Conservation (phyloP, 2,888 invertebrate genomes). For the Morpho deidamia region DNA sequence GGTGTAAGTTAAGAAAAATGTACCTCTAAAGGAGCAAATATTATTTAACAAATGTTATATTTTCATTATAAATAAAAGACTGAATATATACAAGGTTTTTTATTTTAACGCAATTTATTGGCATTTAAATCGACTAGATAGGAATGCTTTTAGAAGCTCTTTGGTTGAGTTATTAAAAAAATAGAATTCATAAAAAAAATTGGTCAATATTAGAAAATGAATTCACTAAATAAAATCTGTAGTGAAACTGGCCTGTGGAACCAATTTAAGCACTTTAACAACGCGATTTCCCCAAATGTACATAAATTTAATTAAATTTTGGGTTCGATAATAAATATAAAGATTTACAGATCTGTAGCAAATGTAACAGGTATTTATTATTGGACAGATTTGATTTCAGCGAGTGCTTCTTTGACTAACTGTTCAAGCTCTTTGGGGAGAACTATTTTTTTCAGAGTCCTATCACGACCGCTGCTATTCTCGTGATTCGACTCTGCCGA, state of each 20-base stretch:
- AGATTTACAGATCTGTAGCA: no score
- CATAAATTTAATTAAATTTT: no score
- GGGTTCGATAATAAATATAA: no score
- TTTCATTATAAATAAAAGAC: constrained; percentile 31
- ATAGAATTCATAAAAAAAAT: not conserved
- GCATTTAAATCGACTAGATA: constrained; percentile 14
- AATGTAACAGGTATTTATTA: constrained; percentile 5
- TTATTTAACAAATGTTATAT: constrained; percentile 23
- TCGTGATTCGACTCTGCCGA: constrained; percentile 31
- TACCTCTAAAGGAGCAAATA: not conserved
- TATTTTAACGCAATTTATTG: constrained; percentile 11
- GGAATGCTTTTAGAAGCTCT: constrained; percentile 9
- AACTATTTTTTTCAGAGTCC: constrained; percentile 59
- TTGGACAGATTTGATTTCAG: constrained; percentile 83
- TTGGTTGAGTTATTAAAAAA: constrained; percentile 7
- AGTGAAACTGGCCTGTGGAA: no score
- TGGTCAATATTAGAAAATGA: no score
- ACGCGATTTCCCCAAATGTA: no score
- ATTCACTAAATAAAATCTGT: no score
- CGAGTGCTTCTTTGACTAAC: constrained; percentile 80
- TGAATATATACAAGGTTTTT: constrained; percentile 21
- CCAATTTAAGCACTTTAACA: no score
- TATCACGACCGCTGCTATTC: constrained; percentile 32
- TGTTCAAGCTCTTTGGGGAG: constrained; percentile 80
- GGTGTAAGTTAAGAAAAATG: no score